Evolutionary conservation across 1,140 invertebrate genomes (phyloP), one percentile per base, ranked within the genome.

Genomic region (Gryon sp.): DNA sequence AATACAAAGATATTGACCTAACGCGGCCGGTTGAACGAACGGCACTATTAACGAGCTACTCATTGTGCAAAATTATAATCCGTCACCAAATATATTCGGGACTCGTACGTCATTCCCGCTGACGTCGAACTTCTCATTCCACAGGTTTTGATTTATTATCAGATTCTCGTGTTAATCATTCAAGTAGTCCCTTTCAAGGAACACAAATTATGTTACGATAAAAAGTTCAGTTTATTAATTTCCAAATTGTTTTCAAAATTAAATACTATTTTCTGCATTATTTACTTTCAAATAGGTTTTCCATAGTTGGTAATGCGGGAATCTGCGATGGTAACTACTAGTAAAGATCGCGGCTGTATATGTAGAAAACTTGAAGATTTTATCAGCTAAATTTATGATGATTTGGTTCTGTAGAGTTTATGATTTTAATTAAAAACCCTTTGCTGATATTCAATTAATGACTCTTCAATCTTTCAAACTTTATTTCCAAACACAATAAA

Each of bases 1-100:
- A 73, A 75, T 68, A 65, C 48, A 46, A 69, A 65, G 57, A 72
- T 68, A 69, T 78, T 41, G 63, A 79, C 70, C 60, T 66, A 60
- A 52, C 26, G 46, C 16, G 55, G 48, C 53, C 63, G 55, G 72
- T 75, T 75, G 72, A 75, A 75, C 63, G 62, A 75, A 75, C 72
- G 62, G 14, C 43, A 38, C 36, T 30, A 20, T 75, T 75, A 75
- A 75, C 53, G 32, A 75, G 52, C 19, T 15, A 20, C 53, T 66
- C 52, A 59, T 66, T 74, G 60, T 36, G 41, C n/a, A 65, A 62
- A 46, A 72, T 55, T 55, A 38, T 50, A 26, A 53, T 36, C 19
- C 16, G 38, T 46, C 38, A 18, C 46, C 46, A 55, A 53, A 36
- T 15, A 46, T 48, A 52, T 60, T 52, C 69, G 59, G 48, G 60